These are phyloP conservation scores for Diarsia dahlii DNA, from an alignment of 2,888 invertebrate genomes.

Conservation along the genomic window DNA sequence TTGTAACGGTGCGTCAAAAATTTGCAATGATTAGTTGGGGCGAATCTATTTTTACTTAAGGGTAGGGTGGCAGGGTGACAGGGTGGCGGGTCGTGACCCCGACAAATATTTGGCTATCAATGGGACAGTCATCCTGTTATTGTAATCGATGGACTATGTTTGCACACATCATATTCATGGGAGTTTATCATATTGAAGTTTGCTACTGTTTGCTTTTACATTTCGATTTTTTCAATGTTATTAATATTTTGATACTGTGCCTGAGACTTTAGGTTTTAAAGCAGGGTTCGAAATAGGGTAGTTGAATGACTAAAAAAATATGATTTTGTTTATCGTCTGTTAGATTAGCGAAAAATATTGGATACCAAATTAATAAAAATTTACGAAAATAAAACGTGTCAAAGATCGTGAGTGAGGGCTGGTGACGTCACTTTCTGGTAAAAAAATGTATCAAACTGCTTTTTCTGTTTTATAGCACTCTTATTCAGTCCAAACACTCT, in stretches of 20 bases:
- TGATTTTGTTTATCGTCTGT: no score
- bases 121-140: slow-evolving; percentile 65
- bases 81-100: slow-evolving; percentile 81
- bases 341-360: no score
- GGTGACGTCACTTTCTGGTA: no score
- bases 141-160: slow-evolving; percentile 56
- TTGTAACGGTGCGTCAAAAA: slow-evolving; percentile 78
- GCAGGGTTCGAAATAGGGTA: not conserved
- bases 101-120: slow-evolving; percentile 80
- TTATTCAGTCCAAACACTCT: not conserved
- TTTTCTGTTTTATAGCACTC: not conserved
- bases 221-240: not conserved
- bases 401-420: no score
- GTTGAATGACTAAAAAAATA: no score
- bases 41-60: slow-evolving; percentile 80
- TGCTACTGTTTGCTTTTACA: not conserved
- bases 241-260: not conserved
- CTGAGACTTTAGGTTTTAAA: not conserved
- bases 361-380: no score
- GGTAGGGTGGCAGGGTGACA: slow-evolving; percentile 70
- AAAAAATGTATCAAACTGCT: not conserved
- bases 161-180: slow-evolving; percentile 37
- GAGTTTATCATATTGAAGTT: slow-evolving; percentile 10
- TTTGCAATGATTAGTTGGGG: slow-evolving; percentile 83
- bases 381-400: no score